phyloP scores from a whole-genome alignment of 92 coral and sea anemone genomes.

The Epizoanthus scotinus region DNA sequence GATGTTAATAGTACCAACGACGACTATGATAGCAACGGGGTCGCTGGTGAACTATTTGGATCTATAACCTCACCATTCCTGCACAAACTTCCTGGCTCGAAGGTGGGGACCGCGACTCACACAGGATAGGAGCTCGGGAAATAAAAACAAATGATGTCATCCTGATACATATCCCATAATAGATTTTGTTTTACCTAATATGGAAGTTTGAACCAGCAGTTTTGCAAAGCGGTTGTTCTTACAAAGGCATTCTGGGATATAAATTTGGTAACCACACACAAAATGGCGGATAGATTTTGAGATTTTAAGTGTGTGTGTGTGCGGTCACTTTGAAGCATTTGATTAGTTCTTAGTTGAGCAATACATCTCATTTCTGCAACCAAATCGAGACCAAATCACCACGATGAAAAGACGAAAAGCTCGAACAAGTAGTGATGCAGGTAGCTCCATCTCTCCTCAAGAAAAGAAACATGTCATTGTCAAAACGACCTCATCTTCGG shows the following conservation, averaged over 20 bases:
- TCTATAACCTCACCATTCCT: constrained; percentile 45
- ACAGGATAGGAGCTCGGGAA: constrained; percentile 41
- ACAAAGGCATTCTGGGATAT: constrained; percentile 6
- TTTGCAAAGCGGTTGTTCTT: not conserved
- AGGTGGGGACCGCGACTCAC: constrained; percentile 80
- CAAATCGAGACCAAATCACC: not conserved
- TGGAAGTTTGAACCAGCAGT: constrained; percentile 40
- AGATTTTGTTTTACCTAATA: constrained; percentile 58
- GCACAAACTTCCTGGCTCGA: constrained; percentile 40
- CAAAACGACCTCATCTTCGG: constrained; percentile 50
- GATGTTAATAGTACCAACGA: constrained; percentile 21
- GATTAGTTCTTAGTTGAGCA: too few relatives aligned
- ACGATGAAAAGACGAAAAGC: constrained; percentile 85
- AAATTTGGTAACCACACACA: constrained; percentile 2
- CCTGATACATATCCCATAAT: constrained; percentile 70
- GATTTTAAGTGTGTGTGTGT: not conserved
- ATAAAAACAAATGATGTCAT: constrained; percentile 91
- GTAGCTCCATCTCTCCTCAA: constrained; percentile 64
- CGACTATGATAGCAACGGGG: constrained; percentile 5
- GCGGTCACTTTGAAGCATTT: too few relatives aligned
- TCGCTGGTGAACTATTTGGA: constrained; percentile 12
- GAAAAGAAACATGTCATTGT: constrained; percentile 69
- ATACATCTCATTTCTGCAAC: too few relatives aligned
- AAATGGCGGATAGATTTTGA: constrained; percentile 35
- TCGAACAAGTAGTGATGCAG: constrained; percentile 76